Conservation (phyloP, 30 jellyfish, hydroid and myxozoan species). For the Cassiopea xamachana region DNA sequence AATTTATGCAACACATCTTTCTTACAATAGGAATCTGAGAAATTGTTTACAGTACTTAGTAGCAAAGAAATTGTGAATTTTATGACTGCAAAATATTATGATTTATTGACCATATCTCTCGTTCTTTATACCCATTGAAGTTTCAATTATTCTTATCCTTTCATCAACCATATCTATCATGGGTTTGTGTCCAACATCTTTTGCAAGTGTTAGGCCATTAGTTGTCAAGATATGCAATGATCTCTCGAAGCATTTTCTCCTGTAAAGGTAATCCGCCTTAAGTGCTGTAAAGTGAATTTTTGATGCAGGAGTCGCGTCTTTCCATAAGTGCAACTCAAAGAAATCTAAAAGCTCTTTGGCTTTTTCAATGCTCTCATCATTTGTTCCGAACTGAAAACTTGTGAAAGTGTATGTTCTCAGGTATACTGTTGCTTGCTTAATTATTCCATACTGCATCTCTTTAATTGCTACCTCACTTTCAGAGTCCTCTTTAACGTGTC, state of each 20-base stretch:
- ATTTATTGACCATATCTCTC: neutral
- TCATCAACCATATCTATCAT: constrained; percentile 2
- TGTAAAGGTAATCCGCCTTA: constrained; percentile 9
- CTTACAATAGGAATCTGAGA: no score
- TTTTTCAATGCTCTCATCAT: neutral
- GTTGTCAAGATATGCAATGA: neutral
- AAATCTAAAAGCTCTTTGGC: neutral
- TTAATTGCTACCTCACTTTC: constrained; percentile 7
- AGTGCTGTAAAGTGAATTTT: constrained; percentile 13
- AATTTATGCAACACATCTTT: no score
- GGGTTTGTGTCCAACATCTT: constrained; percentile 18
- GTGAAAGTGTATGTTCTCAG: neutral
- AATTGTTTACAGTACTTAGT: no score
- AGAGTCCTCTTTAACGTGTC: constrained; percentile 24
- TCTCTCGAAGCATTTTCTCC: neutral
- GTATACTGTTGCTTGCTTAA: constrained; percentile 16
- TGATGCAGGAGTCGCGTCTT: constrained; percentile 14
- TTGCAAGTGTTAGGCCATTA: constrained; percentile 1
- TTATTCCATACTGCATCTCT: constrained; percentile 20
- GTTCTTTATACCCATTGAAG: neutral
- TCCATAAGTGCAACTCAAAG: neutral
- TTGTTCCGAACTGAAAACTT: neutral
- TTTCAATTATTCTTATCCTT: neutral
- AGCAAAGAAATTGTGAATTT: no score
- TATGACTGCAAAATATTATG: no score